A percentile compares a stretch with the other conserved stretches of the same genome.
Evolutionary conservation across 2,797 vertebrate genomes (phyloP).

Genomic region (Gymnothorax reevesii): DNA sequence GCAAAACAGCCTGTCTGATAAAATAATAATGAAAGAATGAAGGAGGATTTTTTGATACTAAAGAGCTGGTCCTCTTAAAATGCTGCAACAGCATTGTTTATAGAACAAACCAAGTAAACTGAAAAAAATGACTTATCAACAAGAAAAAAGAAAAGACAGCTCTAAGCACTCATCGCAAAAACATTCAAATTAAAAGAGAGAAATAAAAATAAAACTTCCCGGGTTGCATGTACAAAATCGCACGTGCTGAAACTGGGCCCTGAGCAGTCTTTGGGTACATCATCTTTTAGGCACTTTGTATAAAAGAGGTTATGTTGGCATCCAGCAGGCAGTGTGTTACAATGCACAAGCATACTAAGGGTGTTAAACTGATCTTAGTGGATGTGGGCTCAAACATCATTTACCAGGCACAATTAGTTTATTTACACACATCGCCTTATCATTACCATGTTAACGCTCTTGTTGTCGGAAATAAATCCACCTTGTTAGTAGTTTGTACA

Average conservation of each 20-base stretch:
- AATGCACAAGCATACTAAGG: constrained; percentile 79
- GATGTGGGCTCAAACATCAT: constrained; percentile 75
- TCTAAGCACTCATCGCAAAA: constrained; percentile 51
- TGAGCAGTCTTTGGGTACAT: constrained; percentile 64
- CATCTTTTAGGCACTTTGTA: constrained; percentile 51
- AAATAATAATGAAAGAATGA: constrained; percentile 41
- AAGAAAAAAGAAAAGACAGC: constrained; percentile 54
- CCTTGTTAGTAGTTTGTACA: constrained; percentile 86
- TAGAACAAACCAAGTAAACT: constrained; percentile 25
- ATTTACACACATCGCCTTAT: constrained; percentile 80
- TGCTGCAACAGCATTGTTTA: constrained; percentile 60
- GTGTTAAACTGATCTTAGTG: constrained; percentile 83
- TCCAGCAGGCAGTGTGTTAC: constrained; percentile 82
- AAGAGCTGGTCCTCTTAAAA: constrained; percentile 61
- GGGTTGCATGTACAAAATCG: constrained; percentile 64
- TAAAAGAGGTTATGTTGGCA: constrained; percentile 72
- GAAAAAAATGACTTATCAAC: constrained; percentile 59
- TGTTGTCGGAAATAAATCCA: constrained; percentile 68
- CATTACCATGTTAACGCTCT: constrained; percentile 75
- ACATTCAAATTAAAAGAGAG: constrained; percentile 25
- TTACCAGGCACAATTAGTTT: constrained; percentile 91
- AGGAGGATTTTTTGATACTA: constrained; percentile 57
- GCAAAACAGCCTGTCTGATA: constrained; percentile 46
- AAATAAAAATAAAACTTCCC: constrained; percentile 50
- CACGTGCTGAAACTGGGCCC: constrained; percentile 62